Evolutionary conservation across 2,797 vertebrate genomes (phyloP), one percentile per base, ranked within the genome.

Genomic region (Melanotaenia parkinsoni): DNA sequence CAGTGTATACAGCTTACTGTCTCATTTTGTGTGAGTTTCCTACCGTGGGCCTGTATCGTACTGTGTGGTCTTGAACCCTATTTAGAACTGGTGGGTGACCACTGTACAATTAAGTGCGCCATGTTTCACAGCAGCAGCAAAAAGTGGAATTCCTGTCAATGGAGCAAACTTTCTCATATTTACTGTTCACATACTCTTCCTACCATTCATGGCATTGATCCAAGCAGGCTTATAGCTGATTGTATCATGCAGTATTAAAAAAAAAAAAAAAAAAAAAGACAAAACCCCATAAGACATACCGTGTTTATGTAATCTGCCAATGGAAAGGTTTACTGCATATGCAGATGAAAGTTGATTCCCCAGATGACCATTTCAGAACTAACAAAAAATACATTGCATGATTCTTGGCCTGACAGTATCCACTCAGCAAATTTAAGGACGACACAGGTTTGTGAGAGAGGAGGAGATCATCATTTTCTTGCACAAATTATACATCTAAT

Each of bases 61-160:
- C 89, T 93, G 93, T 94, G 93, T 93, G 93, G 93, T 93, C 94
- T 92, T 77, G 63, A 83, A 89, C 89, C 87, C 89, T 92, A 93
- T 94, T 94, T 94, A 93, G 91, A 94, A 80, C 89, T 81, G 24
- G 86, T 82, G 90, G 91, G 91, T 92, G 91, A 92, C 92, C 91
- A 88, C 93, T 88, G 87, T 92, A 87, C 92, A 94, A 94, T 94
- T 94, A 94, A 88, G 89, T 84, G 82, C 72, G 84, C 90, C 87
- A 87, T 90, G 90, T 91, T 91, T 93, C 92, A 89, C 90, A 85
- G 88, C 84, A 89, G 89, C 88, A 87, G 88, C 87, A 88, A 83
- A 86, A 88, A 86, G 82, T 88, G 83, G 74, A 91, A 87, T 91
- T 90, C 83, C 87, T 88, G 88, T 90, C 80, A 92, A 82, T 86